phyloP scores from a whole-genome alignment of 2,113 vertebrate genomes.

The Sciurus niger region DNA sequence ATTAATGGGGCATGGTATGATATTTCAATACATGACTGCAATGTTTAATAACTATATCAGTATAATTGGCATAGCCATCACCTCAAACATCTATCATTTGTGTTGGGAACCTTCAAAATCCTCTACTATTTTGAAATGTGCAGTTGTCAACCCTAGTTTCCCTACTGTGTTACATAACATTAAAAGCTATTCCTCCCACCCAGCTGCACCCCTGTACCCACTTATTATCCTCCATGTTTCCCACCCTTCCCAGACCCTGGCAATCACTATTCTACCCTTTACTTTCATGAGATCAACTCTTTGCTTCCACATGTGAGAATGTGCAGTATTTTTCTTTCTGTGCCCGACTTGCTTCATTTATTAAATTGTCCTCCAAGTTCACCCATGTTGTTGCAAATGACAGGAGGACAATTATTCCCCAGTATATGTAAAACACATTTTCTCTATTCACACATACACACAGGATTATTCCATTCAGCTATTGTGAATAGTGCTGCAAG shows the following conservation, averaged over 20 bases:
- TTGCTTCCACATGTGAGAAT: not conserved
- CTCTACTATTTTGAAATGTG: not conserved
- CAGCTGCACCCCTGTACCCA: not conserved
- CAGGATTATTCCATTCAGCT: not conserved
- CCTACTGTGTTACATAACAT: not conserved
- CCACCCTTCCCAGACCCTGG: not conserved
- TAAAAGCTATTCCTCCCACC: not conserved
- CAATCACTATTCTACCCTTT: not conserved
- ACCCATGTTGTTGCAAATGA: not conserved
- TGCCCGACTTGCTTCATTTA: not conserved
- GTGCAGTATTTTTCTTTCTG: not conserved
- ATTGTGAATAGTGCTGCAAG: not conserved
- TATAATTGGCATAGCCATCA: not conserved
- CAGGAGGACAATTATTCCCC: not conserved
- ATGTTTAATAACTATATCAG: not conserved
- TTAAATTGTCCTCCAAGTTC: not conserved
- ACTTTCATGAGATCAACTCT: not conserved
- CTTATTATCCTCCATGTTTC: not conserved
- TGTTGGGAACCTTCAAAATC: not conserved
- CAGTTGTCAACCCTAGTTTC: not conserved
- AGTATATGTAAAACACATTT: not conserved
- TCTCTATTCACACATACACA: not conserved
- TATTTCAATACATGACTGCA: not conserved
- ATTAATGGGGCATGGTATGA: not conserved
- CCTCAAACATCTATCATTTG: not conserved